Base-by-base conservation (phyloP, 2,113 vertebrate species). In the Dryoscopus gambensis region DNA sequence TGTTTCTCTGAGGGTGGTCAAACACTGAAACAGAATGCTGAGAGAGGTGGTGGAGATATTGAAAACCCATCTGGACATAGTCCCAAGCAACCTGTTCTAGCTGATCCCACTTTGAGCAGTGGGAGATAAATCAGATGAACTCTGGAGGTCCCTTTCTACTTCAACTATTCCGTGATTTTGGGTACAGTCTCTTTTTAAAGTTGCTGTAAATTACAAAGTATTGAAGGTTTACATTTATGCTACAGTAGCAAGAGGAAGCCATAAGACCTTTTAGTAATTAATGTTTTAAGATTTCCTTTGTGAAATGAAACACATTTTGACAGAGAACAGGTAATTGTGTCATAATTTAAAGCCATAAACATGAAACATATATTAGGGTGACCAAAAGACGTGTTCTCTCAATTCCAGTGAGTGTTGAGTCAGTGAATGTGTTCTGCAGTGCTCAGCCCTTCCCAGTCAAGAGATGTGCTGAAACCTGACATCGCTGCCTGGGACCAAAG, bases 281-380 rank as follows among this genome's bases (percentile, higher is more conserved):
- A 81, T 60, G 50, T 75, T 80, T 87, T 37, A 74, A 69, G 40
- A 37, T 67, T 60, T 84, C 73, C 65, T 35, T 67, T 42, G 30
- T 55, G 77, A 71, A 84, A 74, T 60, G 24, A 52, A 96, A 74
- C 40, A 31, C 6, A 44, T 52, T 81, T 77, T 91, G 93, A 89
- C 57, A 87, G 31, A 37, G 37, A 28, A 39, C 10, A 33, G 56
- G 46, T 74, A 69, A 90, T 60, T 83, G 35, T 47, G 37, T 64
- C 63, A 55, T 46, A 65, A 57, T 70, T 92, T 80, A 57, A 77
- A 94, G 46, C 42, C 63, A 75, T 40, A 94, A 86, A 57, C 44
- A 88, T 46, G 65, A 96, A 97, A 87, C 71, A 94, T 69, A 79
- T 73, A 94, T 94, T 71, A 71, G 23, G 25, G 13, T 73, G 73